Evolutionary conservation across 2,113 vertebrate species (phyloP).

Genomic region (Maccullochella peelii): DNA sequence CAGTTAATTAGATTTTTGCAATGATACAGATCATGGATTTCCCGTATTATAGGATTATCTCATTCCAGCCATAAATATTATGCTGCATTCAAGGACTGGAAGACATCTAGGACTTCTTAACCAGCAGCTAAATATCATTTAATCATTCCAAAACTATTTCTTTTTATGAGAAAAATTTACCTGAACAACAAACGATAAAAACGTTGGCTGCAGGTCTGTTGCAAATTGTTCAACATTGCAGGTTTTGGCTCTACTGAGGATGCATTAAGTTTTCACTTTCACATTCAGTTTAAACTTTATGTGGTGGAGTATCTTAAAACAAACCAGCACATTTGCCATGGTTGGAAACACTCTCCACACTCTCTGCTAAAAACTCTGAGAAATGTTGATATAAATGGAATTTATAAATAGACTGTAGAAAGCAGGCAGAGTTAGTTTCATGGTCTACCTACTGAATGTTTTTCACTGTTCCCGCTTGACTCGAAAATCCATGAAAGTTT

Average conservation of each 20-base stretch:
- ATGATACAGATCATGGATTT: conserved; percentile 1
- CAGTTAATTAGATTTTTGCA: background rate
- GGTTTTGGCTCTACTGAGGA: background rate
- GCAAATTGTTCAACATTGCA: background rate
- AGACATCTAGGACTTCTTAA: background rate
- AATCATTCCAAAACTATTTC: background rate
- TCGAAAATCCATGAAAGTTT: background rate
- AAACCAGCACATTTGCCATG: background rate
- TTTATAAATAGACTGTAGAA: too few relatives aligned
- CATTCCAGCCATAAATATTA: conserved; percentile 3
- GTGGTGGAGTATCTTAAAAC: background rate
- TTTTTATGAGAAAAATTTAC: background rate
- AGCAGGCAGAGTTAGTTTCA: background rate
- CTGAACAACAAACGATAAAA: background rate
- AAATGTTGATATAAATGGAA: background rate
- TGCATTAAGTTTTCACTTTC: background rate
- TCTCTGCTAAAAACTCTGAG: background rate
- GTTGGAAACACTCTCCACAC: background rate
- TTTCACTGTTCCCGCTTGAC: background rate
- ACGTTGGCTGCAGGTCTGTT: background rate
- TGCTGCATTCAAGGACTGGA: background rate
- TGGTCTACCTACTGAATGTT: background rate
- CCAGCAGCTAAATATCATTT: background rate
- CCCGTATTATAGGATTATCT: background rate
- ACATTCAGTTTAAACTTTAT: too few relatives aligned